Evolutionary conservation across 1,140 invertebrate genomes (phyloP).

Genomic region (Nasonia vitripennis): DNA sequence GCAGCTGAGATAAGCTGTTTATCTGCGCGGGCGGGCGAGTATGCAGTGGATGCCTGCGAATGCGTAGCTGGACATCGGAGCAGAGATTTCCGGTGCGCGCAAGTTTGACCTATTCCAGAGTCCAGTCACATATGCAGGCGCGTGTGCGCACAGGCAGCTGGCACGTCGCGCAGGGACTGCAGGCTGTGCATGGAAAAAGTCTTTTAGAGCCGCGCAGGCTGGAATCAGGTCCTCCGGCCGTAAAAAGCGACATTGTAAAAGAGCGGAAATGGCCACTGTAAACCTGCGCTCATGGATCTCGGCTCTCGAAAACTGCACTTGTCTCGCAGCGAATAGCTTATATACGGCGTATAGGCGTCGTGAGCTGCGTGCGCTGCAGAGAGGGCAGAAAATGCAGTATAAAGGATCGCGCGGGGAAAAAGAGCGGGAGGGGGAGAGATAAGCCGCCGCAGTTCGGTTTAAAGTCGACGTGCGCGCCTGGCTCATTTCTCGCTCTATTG

Average conservation of each 20-base stretch:
- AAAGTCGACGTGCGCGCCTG: not conserved
- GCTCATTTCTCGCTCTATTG: too few species aligned
- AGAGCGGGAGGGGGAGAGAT: not conserved
- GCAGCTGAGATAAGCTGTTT: slow-evolving; percentile 34
- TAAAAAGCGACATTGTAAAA: slow-evolving; percentile 69
- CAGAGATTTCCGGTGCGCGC: not conserved
- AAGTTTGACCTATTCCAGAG: slow-evolving; percentile 34
- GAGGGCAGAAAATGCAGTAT: not conserved
- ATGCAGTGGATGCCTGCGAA: not conserved
- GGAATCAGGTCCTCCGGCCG: slow-evolving; percentile 44
- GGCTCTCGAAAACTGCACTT: slow-evolving; percentile 27
- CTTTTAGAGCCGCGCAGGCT: slow-evolving; percentile 15
- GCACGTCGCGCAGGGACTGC: too few species aligned
- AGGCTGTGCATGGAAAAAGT: not conserved
- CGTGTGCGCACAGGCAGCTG: not conserved
- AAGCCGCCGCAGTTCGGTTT: not conserved
- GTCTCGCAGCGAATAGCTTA: not conserved
- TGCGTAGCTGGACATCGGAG: too few species aligned
- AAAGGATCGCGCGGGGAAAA: not conserved
- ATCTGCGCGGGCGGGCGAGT: slow-evolving; percentile 28
- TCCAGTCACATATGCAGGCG: not conserved
- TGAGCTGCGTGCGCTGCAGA: not conserved
- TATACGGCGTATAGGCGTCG: not conserved
- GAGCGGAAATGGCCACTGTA: slow-evolving; percentile 62
- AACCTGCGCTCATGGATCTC: slow-evolving; percentile 43